Evolutionary conservation across 2,888 invertebrate genomes (phyloP), one percentile per base, ranked within the genome.

Genomic region (Eupsilia transversa): DNA sequence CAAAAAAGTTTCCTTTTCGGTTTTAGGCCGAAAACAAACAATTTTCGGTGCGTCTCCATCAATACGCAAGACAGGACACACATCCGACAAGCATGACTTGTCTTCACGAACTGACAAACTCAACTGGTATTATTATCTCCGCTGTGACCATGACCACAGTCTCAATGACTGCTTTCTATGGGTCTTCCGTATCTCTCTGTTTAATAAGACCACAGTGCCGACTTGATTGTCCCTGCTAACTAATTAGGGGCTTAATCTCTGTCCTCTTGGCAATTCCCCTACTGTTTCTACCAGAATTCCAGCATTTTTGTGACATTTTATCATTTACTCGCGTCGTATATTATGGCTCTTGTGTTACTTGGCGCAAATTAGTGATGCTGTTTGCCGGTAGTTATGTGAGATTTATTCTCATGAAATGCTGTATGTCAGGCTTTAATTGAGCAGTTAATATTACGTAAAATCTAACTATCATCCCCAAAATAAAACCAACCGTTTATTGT

Each of bases 191-290:
- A 27, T 66, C n/a, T 68, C 0, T 59, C 30, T 72, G 20, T 54
- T 10, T 14, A 14, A 49, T 46, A 33, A 64, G 23, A 68, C 43
- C 30, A 33, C 66, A 54, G 20, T 61, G 59, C 74, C 61, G 69
- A 70, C 76, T 84, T 80, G 76, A 87, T 77, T 79, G 80, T 81
- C 63, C 30, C 63, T 59, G 66, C 46, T 80, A 54, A 63, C 78
- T 88, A 88, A 87, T 80, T 86, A 84, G 82, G 23, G 66, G 30
- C 74, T 88, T 80, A 87, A 86, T 88, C 84, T 75, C 70, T 77
- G 79, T 81, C 82, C 83, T 72, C 79, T 88, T 85, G 86, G 83
- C 80, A 85, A 70, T 59, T 72, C 71, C 73, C 67, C 74, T 41
- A 73, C 59, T 67, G 64, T 79, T 74, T 63, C 76, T 60, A 79